phyloP scores from a whole-genome alignment of 2,113 vertebrate species.

The Natator depressus region DNA sequence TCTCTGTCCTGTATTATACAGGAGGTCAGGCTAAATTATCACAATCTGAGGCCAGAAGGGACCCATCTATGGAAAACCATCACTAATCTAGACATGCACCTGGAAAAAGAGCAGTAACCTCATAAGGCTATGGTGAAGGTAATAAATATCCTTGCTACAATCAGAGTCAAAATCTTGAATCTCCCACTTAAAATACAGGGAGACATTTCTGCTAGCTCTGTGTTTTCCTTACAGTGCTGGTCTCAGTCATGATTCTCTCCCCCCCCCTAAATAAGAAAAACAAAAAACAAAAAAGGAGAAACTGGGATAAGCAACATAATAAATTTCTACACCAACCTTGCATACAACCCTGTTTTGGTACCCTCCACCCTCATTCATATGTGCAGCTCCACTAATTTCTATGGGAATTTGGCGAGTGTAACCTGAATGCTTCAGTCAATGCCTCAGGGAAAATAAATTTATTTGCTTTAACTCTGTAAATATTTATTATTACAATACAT shows the following conservation, averaged over 20 bases:
- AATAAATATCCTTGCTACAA: accelerated
- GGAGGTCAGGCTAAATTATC: background rate
- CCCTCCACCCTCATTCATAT: accelerated
- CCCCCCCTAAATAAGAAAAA: background rate
- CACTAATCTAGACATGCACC: background rate
- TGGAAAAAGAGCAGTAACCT: background rate
- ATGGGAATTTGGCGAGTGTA: background rate
- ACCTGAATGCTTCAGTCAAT: background rate
- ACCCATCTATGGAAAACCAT: background rate
- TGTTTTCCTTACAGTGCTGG: background rate
- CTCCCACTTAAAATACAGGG: background rate
- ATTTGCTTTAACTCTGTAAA: background rate
- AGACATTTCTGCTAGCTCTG: background rate
- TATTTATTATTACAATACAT: background rate
- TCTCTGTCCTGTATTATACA: background rate
- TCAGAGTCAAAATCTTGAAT: accelerated
- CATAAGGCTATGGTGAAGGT: background rate
- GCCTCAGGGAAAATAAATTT: background rate
- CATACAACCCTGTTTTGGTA: background rate
- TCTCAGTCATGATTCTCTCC: background rate
- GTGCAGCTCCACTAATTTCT: background rate
- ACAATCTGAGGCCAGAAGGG: no score
- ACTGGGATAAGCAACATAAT: background rate
- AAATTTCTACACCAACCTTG: background rate
- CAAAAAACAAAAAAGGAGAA: background rate